A percentile compares a stretch with the other conserved stretches of the same genome.
These are phyloP conservation scores for Palythoa caribaeorum DNA, from an alignment of 92 coral and sea anemone species.

Conservation along the genomic window DNA sequence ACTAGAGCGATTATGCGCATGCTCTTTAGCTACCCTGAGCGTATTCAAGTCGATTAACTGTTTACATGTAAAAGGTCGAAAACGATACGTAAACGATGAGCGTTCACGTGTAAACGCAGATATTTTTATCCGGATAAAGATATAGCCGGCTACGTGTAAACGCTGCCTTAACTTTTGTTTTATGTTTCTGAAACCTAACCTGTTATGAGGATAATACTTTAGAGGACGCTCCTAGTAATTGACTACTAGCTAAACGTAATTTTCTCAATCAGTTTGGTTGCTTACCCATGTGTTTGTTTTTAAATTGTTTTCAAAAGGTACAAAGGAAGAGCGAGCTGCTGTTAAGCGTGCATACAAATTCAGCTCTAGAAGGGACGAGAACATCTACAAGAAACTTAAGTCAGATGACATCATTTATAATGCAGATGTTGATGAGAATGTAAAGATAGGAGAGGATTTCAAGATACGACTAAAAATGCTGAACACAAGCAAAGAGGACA, in stretches of 20 bases:
- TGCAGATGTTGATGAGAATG: constrained; percentile 53
- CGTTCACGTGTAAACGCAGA: too few relatives aligned
- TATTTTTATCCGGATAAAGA: too few relatives aligned
- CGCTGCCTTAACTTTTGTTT: too few relatives aligned
- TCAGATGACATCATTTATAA: constrained; percentile 67
- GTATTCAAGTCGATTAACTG: too few relatives aligned
- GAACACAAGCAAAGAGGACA: constrained; percentile 51
- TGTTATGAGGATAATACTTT: too few relatives aligned
- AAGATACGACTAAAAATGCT: constrained; percentile 50
- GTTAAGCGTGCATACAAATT: constrained; percentile 64
- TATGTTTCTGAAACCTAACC: too few relatives aligned
- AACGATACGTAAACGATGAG: too few relatives aligned
- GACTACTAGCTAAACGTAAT: not conserved
- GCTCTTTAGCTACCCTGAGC: too few relatives aligned
- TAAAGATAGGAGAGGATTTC: constrained; percentile 73
- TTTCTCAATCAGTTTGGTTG: not conserved
- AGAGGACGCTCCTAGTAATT: too few relatives aligned
- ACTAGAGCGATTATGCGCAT: too few relatives aligned
- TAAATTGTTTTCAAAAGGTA: constrained; percentile 23
- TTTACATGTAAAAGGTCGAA: too few relatives aligned
- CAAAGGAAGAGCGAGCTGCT: constrained; percentile 69
- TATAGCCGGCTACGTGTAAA: too few relatives aligned
- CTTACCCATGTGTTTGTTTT: not conserved
- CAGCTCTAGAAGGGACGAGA: constrained; percentile 55
- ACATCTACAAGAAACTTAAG: constrained; percentile 52